These are phyloP conservation scores for Oreochromis mossambicus DNA, from an alignment of 2,797 vertebrate genomes.

Conservation along the genomic window DNA sequence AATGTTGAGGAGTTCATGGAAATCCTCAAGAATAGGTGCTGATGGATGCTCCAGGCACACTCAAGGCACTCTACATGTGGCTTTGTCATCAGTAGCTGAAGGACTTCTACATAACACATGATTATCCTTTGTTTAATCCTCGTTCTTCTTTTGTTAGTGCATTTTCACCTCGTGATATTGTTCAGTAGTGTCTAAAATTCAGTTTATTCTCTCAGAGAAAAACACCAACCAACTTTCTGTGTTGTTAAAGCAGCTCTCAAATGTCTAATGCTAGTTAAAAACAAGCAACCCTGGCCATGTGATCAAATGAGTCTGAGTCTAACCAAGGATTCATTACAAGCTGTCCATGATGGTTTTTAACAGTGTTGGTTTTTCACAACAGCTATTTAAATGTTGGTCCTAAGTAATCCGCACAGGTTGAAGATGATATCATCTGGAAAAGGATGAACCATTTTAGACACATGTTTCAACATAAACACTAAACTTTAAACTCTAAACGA, in stretches of 20 bases:
- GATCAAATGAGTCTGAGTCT: neutral
- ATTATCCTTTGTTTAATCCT: neutral
- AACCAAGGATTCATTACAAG: neutral
- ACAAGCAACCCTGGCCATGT: neutral
- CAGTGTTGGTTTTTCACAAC: neutral
- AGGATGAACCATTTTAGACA: neutral
- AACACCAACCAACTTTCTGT: neutral
- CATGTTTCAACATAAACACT: neutral
- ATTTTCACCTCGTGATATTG: neutral
- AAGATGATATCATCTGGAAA: neutral
- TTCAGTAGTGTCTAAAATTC: neutral
- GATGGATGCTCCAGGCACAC: constrained; percentile 22
- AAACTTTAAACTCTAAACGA: neutral
- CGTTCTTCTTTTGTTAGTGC: neutral
- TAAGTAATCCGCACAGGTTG: neutral
- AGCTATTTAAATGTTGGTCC: neutral
- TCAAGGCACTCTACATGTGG: constrained; percentile 19
- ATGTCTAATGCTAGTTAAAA: neutral
- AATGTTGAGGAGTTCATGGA: constrained; percentile 42
- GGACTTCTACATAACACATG: constrained; percentile 9
- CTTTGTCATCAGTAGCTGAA: constrained; percentile 26
- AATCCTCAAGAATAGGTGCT: constrained; percentile 15
- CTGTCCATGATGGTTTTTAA: neutral
- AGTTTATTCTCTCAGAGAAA: neutral
- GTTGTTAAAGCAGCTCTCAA: neutral